Percentiles rank a stretch among this genome's conserved stretches.
phyloP scores from a whole-genome alignment of 2,113 vertebrate species.

The Speoplatyrhinus poulsoni region DNA sequence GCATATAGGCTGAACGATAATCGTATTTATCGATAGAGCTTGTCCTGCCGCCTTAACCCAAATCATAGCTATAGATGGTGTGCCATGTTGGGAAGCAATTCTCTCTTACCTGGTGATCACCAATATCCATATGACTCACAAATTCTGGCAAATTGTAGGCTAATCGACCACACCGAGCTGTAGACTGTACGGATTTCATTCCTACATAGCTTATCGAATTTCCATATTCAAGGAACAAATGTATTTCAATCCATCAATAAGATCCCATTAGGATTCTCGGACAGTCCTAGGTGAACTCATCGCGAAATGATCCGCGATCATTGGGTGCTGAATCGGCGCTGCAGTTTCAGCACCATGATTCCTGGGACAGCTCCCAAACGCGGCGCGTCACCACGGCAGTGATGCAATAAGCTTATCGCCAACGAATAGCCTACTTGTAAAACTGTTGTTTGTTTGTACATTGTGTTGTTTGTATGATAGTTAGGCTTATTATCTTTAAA shows the following conservation, averaged over 20 bases:
- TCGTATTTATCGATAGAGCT: slow-evolving; percentile 16
- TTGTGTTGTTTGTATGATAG: too few species aligned
- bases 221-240: slow-evolving; percentile 20
- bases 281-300: slow-evolving; percentile 42
- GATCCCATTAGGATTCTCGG: slow-evolving; percentile 53
- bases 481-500: too few species aligned
- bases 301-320: slow-evolving; percentile 60
- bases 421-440: slow-evolving; percentile 27
- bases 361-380: slow-evolving; percentile 80
- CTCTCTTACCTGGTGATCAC: slow-evolving; percentile 63
- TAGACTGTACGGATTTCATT: slow-evolving; percentile 44
- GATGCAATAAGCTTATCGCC: slow-evolving; percentile 65
- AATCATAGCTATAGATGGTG: slow-evolving; percentile 47
- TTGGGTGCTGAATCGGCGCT: slow-evolving; percentile 67
- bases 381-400: slow-evolving; percentile 72
- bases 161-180: slow-evolving; percentile 49
- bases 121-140: slow-evolving; percentile 51
- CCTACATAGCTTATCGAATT: slow-evolving; percentile 28
- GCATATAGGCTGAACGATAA: neutral
- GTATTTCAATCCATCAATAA: slow-evolving; percentile 46
- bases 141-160: slow-evolving; percentile 25
- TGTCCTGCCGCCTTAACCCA: slow-evolving; percentile 36
- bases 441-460: neutral
- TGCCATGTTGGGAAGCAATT: slow-evolving; percentile 44
- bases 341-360: slow-evolving; percentile 79